phyloP scores from a whole-genome alignment of 2,113 vertebrate species.

The Microtus ochrogaster region DNA sequence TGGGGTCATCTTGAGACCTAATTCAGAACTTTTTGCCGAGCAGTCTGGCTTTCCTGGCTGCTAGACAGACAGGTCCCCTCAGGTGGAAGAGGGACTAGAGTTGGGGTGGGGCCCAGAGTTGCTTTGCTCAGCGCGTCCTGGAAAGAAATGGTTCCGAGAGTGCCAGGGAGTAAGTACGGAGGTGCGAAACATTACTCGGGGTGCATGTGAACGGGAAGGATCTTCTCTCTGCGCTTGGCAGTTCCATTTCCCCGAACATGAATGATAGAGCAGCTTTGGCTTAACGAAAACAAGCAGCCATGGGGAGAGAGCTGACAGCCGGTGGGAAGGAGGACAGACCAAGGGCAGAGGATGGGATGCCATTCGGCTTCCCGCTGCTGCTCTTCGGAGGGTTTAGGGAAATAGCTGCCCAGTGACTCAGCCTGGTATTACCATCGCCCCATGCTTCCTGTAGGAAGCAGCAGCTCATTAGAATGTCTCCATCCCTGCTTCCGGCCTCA shows the following conservation, averaged over 20 bases:
- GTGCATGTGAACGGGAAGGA: neutral
- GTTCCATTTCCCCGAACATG: neutral
- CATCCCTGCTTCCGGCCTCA: accelerated
- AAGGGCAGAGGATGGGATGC: neutral
- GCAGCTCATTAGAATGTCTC: accelerated
- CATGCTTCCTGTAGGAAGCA: accelerated
- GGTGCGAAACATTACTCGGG: neutral
- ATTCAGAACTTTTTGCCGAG: neutral
- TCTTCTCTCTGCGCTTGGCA: neutral
- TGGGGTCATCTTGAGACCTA: neutral
- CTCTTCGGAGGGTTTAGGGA: neutral
- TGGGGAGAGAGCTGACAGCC: neutral
- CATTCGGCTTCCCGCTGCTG: neutral
- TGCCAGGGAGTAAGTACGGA: neutral
- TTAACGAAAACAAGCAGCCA: neutral
- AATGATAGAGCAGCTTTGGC: neutral
- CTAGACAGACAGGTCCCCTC: neutral
- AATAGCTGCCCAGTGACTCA: neutral
- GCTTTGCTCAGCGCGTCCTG: neutral
- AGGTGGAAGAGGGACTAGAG: neutral
- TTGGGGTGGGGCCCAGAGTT: neutral
- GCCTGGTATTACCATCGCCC: neutral
- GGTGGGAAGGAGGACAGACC: neutral
- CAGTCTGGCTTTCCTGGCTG: neutral
- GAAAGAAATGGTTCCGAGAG: neutral